These are phyloP conservation scores for Rhopilema esculentum DNA, from an alignment of 30 jellyfish, hydroid and myxozoan genomes.

Conservation along the genomic window DNA sequence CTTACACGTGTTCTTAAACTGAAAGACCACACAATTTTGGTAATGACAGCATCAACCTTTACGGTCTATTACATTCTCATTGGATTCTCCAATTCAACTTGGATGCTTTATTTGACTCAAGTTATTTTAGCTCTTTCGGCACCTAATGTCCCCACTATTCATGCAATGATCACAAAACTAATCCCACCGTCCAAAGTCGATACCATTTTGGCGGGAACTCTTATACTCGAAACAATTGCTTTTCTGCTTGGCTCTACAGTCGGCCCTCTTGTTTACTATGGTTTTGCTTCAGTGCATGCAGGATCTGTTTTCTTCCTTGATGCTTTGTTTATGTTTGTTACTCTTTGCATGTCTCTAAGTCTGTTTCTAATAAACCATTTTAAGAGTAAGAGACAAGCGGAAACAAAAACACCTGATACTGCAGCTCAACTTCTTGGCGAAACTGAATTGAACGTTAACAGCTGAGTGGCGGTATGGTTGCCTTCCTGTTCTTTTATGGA, in stretches of 20 bases:
- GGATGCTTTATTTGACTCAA: slow-evolving; percentile 18
- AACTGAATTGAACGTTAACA: too few relatives aligned
- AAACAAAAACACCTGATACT: too few relatives aligned
- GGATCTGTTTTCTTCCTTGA: slow-evolving; percentile 1
- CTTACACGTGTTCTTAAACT: not conserved
- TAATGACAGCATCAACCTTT: not conserved
- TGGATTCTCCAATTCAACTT: slow-evolving; percentile 1
- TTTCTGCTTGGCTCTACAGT: not conserved
- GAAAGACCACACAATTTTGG: not conserved
- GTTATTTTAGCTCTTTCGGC: not conserved
- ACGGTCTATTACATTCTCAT: not conserved
- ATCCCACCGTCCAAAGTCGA: not conserved
- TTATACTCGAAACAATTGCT: not conserved
- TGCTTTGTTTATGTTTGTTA: not conserved
- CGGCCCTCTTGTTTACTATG: slow-evolving; percentile 1
- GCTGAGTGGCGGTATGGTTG: too few relatives aligned
- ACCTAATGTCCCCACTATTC: not conserved
- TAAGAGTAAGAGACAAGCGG: too few relatives aligned
- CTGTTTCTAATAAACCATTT: too few relatives aligned
- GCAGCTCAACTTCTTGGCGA: too few relatives aligned
- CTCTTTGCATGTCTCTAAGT: too few relatives aligned
- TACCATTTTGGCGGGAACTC: not conserved
- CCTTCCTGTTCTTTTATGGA: too few relatives aligned
- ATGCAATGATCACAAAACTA: slow-evolving; percentile 4
- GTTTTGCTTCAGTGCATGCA: not conserved